A percentile compares a stretch with the other conserved stretches of the same genome.
Evolutionary conservation across 2,888 invertebrate species (phyloP).

Genomic region (Apocheima hispidaria): DNA sequence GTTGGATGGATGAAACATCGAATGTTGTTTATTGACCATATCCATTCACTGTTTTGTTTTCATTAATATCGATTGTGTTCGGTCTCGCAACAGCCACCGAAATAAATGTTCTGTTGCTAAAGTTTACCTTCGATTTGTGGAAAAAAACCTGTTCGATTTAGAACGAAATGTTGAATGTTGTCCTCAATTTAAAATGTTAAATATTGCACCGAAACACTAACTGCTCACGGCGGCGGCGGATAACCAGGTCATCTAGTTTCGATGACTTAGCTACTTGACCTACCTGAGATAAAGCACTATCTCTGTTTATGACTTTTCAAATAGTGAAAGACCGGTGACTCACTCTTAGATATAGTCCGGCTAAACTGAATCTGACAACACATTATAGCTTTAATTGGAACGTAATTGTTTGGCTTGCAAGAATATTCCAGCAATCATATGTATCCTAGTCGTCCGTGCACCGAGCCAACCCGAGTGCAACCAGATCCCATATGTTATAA

Average conservation of each 20-base stretch:
- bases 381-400: too few species aligned
- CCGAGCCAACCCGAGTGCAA: too few species aligned
- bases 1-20: neutral
- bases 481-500: too few species aligned
- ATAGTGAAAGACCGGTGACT: neutral
- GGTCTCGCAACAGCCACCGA: constrained; percentile 16
- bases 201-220: constrained; percentile 31
- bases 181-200: constrained; percentile 34
- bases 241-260: constrained; percentile 28
- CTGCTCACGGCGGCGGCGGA: constrained; percentile 23
- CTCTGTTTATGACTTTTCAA: neutral
- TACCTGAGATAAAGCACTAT: constrained; percentile 10
- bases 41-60: constrained; percentile 11
- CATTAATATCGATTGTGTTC: constrained; percentile 14
- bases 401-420: too few species aligned
- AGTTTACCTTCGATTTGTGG: constrained; percentile 27
- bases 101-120: constrained; percentile 29
- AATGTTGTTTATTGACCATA: neutral
- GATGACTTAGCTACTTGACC: constrained; percentile 10
- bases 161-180: constrained; percentile 30
- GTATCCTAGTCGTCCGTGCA: too few species aligned
- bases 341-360: too few species aligned
- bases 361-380: too few species aligned
- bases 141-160: constrained; percentile 31
- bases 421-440: too few species aligned